These are phyloP conservation scores for Lordiphosa collinella DNA, from an alignment of 1,140 invertebrate genomes.

Conservation along the genomic window DNA sequence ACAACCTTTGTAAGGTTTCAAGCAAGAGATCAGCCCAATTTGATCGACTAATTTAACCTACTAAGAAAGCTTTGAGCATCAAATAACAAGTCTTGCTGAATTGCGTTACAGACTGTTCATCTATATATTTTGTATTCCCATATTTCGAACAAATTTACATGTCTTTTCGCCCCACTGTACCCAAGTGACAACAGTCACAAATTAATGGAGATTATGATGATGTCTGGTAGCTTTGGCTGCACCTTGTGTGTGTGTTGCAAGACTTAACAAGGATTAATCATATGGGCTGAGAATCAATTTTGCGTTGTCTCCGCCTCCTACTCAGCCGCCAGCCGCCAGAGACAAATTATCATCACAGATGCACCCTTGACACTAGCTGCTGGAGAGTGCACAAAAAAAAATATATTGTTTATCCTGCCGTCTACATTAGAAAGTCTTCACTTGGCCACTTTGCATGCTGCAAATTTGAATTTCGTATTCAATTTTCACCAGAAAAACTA, in stretches of 20 bases:
- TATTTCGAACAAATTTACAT: neutral
- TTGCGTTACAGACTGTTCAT: too few species aligned
- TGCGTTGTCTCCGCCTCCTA: too few species aligned
- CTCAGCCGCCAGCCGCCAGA: neutral
- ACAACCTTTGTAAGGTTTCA: too few species aligned
- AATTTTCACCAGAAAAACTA: neutral
- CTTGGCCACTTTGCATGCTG: neutral
- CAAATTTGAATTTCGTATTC: neutral
- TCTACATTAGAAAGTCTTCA: constrained; percentile 5
- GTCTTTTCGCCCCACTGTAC: neutral
- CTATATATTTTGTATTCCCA: too few species aligned
- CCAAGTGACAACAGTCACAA: constrained; percentile 1
- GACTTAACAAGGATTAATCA: constrained; percentile 34
- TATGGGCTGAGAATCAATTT: constrained; percentile 7
- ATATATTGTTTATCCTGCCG: neutral
- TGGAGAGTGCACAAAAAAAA: too few species aligned
- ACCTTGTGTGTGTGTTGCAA: constrained; percentile 12
- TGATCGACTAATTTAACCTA: too few species aligned
- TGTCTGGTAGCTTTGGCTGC: constrained; percentile 6
- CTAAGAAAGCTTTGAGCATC: too few species aligned
- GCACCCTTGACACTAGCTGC: constrained; percentile 4
- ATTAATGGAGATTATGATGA: constrained; percentile 10
- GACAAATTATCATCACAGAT: constrained; percentile 9
- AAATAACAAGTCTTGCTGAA: too few species aligned
- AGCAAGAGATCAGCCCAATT: too few species aligned